Evolutionary conservation across 2,113 vertebrate species (phyloP).

Genomic region (Oncorhynchus mykiss): DNA sequence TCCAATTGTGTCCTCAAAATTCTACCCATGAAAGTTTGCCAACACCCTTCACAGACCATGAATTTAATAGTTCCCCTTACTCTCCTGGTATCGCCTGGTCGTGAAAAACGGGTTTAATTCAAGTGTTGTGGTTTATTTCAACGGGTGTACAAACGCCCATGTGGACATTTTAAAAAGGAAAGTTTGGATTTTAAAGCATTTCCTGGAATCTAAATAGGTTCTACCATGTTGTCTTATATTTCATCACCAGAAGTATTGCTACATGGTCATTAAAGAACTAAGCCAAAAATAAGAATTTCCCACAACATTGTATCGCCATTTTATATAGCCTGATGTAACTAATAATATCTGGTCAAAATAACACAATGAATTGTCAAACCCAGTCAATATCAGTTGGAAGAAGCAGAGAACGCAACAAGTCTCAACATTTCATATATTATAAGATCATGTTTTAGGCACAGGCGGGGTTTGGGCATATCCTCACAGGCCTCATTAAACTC

Average conservation of each 20-base stretch:
- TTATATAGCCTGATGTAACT: neutral
- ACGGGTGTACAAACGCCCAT: conserved; percentile 85
- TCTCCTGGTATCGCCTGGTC: conserved; percentile 77
- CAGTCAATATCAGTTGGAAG: neutral
- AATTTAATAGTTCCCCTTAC: conserved; percentile 85
- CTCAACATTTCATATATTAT: neutral
- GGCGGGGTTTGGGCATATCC: too few species aligned
- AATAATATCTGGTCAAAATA: neutral
- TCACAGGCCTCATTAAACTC: too few species aligned
- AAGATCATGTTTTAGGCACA: too few species aligned
- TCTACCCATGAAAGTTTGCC: conserved; percentile 84
- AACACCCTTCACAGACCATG: conserved; percentile 80
- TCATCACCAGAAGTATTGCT: neutral
- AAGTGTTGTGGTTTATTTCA: conserved; percentile 76
- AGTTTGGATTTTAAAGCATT: conserved; percentile 88
- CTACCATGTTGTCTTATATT: neutral
- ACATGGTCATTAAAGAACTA: conserved; percentile 19
- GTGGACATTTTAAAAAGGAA: conserved; percentile 80
- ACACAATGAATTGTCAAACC: neutral
- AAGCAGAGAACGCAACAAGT: neutral
- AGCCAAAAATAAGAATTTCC: conserved; percentile 69
- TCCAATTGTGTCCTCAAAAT: conserved; percentile 75
- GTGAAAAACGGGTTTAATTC: conserved; percentile 84
- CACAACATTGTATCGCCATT: conserved; percentile 13
- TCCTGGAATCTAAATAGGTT: conserved; percentile 72